Percentiles rank a stretch among this genome's conserved stretches.
phyloP scores from a whole-genome alignment of 2,888 invertebrate genomes.

The Emmelina monodactyla region DNA sequence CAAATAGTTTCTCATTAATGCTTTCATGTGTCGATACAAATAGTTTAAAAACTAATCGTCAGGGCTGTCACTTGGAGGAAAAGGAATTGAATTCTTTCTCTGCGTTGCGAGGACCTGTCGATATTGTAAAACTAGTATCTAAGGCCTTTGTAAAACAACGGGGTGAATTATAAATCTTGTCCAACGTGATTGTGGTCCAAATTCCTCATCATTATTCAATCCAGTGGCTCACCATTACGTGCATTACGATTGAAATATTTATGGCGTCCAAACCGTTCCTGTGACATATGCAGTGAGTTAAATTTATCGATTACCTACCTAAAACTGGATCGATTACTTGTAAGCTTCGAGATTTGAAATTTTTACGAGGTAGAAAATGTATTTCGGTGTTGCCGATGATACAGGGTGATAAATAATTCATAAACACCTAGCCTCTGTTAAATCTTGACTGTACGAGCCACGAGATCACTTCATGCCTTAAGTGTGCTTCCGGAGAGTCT shows the following conservation, averaged over 20 bases:
- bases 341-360: too few species aligned
- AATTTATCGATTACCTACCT: too few species aligned
- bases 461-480: constrained; percentile 32
- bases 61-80: too few species aligned
- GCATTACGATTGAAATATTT: constrained; percentile 1
- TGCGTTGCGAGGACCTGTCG: too few species aligned
- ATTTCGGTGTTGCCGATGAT: too few species aligned
- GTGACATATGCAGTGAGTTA: too few species aligned
- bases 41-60: too few species aligned
- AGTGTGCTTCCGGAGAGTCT: constrained; percentile 23
- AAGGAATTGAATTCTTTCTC: too few species aligned
- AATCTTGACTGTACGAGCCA: constrained; percentile 23
- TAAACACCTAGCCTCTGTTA: constrained; percentile 29
- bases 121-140: constrained; percentile 32
- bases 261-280: neutral
- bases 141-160: constrained; percentile 21
- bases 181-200: constrained; percentile 35
- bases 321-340: too few species aligned
- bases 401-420: constrained; percentile 30
- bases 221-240: constrained; percentile 15
- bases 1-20: too few species aligned
- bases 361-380: too few species aligned
- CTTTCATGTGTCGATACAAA: too few species aligned
- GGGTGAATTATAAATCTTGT: constrained; percentile 40
- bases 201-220: constrained; percentile 40